Percentiles rank a stretch among this genome's conserved stretches.
Evolutionary conservation across 2,888 invertebrate species (phyloP).

Genomic region (Ophion obscuratus): DNA sequence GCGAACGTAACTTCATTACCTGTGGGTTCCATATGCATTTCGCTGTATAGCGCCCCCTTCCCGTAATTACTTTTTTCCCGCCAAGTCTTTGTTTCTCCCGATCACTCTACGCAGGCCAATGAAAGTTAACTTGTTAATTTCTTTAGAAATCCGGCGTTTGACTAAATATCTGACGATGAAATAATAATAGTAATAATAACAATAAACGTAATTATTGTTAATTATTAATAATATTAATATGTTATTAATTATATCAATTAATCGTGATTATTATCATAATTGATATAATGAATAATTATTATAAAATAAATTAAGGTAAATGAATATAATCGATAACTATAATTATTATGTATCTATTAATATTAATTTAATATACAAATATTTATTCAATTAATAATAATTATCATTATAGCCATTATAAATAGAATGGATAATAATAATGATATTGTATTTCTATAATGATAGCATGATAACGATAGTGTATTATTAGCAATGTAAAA

Average conservation of each 20-base stretch:
- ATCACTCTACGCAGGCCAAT: not conserved
- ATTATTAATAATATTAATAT: not conserved
- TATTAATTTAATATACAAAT: not conserved
- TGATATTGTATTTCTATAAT: too few relatives aligned
- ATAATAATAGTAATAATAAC: not conserved
- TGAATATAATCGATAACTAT: not conserved
- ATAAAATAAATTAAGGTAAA: not conserved
- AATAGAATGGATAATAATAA: not conserved
- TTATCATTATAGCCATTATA: not conserved
- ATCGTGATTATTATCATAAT: too few relatives aligned
- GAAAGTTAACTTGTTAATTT: too few relatives aligned
- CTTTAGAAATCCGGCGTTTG: too few relatives aligned
- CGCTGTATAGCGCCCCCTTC: not conserved
- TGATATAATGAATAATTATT: not conserved
- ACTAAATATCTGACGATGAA: not conserved
- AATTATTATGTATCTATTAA: not conserved
- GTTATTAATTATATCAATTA: too few relatives aligned
- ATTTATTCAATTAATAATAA: not conserved
- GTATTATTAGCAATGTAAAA: too few relatives aligned
- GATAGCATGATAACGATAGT: too few relatives aligned
- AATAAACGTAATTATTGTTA: not conserved
- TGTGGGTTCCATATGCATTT: not conserved
- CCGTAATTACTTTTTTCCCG: too few relatives aligned
- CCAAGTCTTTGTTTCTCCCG: not conserved
- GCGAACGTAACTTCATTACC: constrained; percentile 56